Conservation (phyloP, 2,113 vertebrate genomes). For the Amblyornis subalaris region DNA sequence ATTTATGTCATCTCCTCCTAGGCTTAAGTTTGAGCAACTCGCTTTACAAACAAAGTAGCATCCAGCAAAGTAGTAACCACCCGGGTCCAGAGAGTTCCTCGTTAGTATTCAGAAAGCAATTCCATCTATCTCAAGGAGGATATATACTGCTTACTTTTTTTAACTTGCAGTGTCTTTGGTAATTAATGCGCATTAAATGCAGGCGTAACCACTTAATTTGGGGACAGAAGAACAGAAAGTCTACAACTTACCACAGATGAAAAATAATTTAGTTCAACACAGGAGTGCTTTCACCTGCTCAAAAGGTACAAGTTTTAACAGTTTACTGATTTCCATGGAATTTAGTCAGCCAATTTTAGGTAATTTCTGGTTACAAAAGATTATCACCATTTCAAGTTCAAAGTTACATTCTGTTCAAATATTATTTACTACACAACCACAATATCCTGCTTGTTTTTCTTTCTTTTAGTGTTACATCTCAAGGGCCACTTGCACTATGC, state of each 20-base stretch:
- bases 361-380: background rate
- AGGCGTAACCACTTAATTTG: background rate
- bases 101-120: conserved; percentile 30
- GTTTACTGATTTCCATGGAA: background rate
- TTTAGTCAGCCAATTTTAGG: background rate
- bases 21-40: background rate
- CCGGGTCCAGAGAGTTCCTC: conserved; percentile 49
- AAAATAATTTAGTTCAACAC: background rate
- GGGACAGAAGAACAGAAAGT: background rate
- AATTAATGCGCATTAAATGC: conserved; percentile 53
- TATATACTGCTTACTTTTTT: conserved; percentile 51
- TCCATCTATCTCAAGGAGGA: background rate
- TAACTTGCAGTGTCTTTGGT: conserved; percentile 34
- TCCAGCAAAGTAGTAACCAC: conserved; percentile 27
- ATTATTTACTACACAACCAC: background rate
- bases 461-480: background rate
- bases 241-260: background rate
- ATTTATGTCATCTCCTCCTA: conserved; percentile 6
- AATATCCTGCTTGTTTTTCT: background rate
- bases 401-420: background rate
- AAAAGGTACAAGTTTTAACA: background rate
- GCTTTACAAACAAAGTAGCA: conserved; percentile 24
- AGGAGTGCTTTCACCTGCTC: background rate
- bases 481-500: background rate
- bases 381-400: background rate